Percentiles rank a stretch among this genome's conserved stretches.
These are phyloP conservation scores for Atherinomorus stipes DNA, from an alignment of 2,113 vertebrate genomes.

Conservation along the genomic window DNA sequence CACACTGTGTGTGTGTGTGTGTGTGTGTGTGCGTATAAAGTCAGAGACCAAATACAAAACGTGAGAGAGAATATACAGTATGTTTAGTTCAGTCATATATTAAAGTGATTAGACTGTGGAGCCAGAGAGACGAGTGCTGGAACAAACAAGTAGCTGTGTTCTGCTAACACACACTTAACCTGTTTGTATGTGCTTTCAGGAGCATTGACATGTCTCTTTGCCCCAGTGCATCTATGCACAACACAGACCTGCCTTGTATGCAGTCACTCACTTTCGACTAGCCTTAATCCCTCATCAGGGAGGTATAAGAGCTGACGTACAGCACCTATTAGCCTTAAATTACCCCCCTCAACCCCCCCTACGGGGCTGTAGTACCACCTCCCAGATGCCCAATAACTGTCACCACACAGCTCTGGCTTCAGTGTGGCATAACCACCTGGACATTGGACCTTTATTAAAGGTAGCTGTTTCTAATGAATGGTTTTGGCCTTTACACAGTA, in stretches of 20 bases:
- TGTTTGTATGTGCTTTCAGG: conserved; percentile 44
- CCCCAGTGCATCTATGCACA: conserved; percentile 32
- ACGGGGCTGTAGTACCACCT: conserved; percentile 31
- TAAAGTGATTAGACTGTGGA: conserved; percentile 71
- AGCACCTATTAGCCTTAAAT: conserved; percentile 74
- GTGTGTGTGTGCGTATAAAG: conserved; percentile 12
- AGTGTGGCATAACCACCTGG: conserved; percentile 47
- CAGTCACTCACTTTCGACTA: conserved; percentile 32
- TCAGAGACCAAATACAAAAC: conserved; percentile 11
- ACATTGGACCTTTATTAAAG: conserved; percentile 69
- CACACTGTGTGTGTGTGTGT: conserved; percentile 9
- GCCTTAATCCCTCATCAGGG: conserved; percentile 74
- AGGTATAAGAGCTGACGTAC: conserved; percentile 65
- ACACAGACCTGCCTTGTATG: conserved; percentile 71
- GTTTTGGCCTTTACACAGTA: conserved; percentile 42
- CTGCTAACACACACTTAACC: conserved; percentile 47
- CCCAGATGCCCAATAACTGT: conserved; percentile 67
- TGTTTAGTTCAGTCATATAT: conserved; percentile 71
- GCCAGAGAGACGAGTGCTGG: conserved; percentile 64
- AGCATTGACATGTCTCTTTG: conserved; percentile 28
- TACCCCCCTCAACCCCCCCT: conserved; percentile 44
- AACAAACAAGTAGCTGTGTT: conserved; percentile 78
- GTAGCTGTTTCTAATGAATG: conserved; percentile 55
- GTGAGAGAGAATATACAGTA: conserved; percentile 34
- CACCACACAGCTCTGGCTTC: conserved; percentile 47